phyloP scores from a whole-genome alignment of 2,113 vertebrate genomes.

The Ia io region DNA sequence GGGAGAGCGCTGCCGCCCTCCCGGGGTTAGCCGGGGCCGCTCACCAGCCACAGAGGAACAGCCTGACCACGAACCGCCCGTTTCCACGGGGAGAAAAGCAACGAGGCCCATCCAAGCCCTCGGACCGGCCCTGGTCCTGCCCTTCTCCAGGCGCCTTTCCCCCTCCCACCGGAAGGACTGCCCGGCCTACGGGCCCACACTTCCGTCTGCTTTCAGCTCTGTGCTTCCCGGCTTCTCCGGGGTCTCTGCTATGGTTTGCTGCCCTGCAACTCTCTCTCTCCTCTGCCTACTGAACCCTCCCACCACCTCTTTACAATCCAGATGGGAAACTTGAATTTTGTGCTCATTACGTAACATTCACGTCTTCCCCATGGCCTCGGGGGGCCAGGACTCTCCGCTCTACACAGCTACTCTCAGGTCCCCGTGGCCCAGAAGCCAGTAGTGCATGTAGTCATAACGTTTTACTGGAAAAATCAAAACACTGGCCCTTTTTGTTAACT shows the following conservation, averaged over 20 bases:
- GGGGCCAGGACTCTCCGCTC: too few relatives aligned
- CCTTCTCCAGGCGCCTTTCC: neutral
- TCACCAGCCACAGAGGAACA: accelerated
- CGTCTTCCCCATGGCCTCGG: too few relatives aligned
- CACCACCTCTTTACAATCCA: neutral
- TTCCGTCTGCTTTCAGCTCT: neutral
- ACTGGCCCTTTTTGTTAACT: neutral
- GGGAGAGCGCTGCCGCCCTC: too few relatives aligned
- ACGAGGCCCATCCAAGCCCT: too few relatives aligned
- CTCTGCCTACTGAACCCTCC: neutral
- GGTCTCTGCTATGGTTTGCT: neutral
- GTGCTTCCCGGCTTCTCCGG: neutral
- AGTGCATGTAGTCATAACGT: neutral
- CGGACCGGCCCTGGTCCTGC: neutral
- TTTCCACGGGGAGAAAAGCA: neutral
- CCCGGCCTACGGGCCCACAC: neutral
- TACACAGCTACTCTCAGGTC: too few relatives aligned
- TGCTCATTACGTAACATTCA: neutral
- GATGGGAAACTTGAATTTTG: neutral
- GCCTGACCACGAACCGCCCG: accelerated
- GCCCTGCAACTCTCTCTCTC: neutral
- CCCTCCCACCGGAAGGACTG: neutral
- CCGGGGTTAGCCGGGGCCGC: accelerated
- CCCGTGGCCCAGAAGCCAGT: neutral
- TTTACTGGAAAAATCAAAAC: neutral